Base-by-base conservation (phyloP, 2,888 invertebrate species). In the Andrena camellia region DNA sequence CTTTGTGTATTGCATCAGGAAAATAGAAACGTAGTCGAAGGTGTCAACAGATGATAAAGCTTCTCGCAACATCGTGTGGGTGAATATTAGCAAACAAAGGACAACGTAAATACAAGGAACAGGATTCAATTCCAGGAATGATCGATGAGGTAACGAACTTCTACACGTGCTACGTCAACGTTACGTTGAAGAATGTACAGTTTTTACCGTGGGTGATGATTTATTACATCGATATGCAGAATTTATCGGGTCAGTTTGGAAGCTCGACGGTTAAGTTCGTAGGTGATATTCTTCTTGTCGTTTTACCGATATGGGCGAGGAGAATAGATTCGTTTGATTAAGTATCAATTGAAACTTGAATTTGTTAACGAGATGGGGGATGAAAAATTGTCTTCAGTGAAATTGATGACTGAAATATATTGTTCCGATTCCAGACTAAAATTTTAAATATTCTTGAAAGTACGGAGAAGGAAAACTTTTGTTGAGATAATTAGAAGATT, bases 141-240 rank as follows among this genome's bases (percentile, higher is more conserved):
- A 78, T 50, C 54, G 70, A 80, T 52, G 71, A 72, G 54, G 50
- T 10, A 54, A 66, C 67, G 35, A 70, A 62, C 57, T 73, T 52
- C 33, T 23, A 42, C 76, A 20, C 29, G 70, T 62, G 26, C 67
- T 48, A 29, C 62, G 48, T 33, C 71, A 29, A 68, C 33, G 23
- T 8, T 31, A 59, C 71, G 29, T 67, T 63, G 68, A 75, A 50
- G 68, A 78, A 78, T 78, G 62, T 62, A 62, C 54, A 57, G 57
- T 26, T 67, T 59, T 57, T 48, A 35, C 66, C 67, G 69, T 13
- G 26, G 50, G 17, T 29, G 10, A 6, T 35, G 52, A 69, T 75
- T 75, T 69, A 62, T 67, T 33, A 48, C 57, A 35, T 5, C 69
- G 33, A 35, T 48, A 20, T 26, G 57, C n/a, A 26, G 10, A 26